A percentile compares a stretch with the other conserved stretches of the same genome.
These are phyloP conservation scores for Dasyprocta punctata DNA, from an alignment of 2,113 vertebrate genomes.

Conservation along the genomic window DNA sequence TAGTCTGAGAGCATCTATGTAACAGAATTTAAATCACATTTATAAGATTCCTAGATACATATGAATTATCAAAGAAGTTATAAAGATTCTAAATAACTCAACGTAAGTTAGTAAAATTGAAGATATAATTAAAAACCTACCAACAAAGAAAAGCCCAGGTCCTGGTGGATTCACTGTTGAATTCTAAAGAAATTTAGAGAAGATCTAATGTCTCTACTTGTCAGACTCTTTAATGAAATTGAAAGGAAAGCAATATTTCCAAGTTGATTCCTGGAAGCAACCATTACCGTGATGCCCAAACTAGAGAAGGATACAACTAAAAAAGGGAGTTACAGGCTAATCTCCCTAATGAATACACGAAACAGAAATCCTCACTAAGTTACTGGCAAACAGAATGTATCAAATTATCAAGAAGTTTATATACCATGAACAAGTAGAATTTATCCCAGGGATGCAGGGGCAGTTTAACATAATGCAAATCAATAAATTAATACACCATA, in stretches of 20 bases:
- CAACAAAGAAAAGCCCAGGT: not conserved
- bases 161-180: not conserved
- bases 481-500: not conserved
- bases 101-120: not conserved
- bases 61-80: not conserved
- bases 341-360: not conserved
- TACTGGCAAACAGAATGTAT: not conserved
- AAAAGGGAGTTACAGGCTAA: not conserved
- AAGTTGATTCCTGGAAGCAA: not conserved
- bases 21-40: conserved; percentile 37
- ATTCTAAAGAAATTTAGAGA: not conserved
- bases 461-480: not conserved
- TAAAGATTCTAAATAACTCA: not conserved
- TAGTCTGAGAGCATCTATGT: conserved; percentile 33
- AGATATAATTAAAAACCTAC: not conserved
- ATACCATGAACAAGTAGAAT: not conserved
- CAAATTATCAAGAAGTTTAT: not conserved
- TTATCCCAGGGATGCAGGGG: not conserved
- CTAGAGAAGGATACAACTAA: not conserved
- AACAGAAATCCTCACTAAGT: not conserved
- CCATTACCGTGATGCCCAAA: not conserved
- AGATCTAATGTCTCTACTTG: not conserved
- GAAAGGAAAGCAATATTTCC: not conserved
- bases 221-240: not conserved
- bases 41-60: not conserved